Percentiles rank a stretch among this genome's conserved stretches.
These are phyloP conservation scores for Mustela nigripes DNA, from an alignment of 2,113 vertebrate genomes.

Conservation along the genomic window DNA sequence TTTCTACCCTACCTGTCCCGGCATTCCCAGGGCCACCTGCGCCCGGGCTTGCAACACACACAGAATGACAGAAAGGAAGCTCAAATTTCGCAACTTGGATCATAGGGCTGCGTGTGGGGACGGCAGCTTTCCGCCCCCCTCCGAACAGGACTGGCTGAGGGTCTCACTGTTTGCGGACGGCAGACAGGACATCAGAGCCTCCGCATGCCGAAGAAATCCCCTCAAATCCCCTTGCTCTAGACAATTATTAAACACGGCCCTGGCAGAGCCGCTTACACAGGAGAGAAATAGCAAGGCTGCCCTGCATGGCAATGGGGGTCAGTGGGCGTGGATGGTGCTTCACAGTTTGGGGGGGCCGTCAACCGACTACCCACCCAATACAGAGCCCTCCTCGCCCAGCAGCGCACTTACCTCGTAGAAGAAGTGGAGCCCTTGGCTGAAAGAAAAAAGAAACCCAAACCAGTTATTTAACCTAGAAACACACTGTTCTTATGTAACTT, in stretches of 20 bases:
- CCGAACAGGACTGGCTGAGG: neutral
- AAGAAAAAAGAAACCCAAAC: conserved; percentile 55
- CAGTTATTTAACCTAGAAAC: conserved; percentile 28
- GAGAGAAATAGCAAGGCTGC: neutral
- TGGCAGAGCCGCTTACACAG: neutral
- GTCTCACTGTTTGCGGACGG: neutral
- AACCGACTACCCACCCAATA: neutral
- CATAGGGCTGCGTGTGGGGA: neutral
- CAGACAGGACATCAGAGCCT: neutral
- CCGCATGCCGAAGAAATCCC: neutral
- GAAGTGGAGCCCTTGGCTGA: conserved; percentile 83
- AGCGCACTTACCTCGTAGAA: conserved; percentile 76
- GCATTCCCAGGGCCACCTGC: neutral
- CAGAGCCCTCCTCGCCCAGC: rapidly evolving
- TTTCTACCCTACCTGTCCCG: rapidly evolving
- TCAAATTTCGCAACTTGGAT: neutral
- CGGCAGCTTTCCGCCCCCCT: neutral
- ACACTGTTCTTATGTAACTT: neutral
- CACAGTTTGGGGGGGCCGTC: neutral
- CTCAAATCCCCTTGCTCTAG: neutral
- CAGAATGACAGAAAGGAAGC: neutral
- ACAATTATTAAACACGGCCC: neutral
- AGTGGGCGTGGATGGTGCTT: neutral
- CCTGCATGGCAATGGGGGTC: rapidly evolving
- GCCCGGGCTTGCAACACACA: neutral